Percentiles rank a stretch among this genome's conserved stretches.
These are phyloP conservation scores for Australoheros scitulus DNA, from an alignment of 2,113 vertebrate genomes.

Conservation along the genomic window DNA sequence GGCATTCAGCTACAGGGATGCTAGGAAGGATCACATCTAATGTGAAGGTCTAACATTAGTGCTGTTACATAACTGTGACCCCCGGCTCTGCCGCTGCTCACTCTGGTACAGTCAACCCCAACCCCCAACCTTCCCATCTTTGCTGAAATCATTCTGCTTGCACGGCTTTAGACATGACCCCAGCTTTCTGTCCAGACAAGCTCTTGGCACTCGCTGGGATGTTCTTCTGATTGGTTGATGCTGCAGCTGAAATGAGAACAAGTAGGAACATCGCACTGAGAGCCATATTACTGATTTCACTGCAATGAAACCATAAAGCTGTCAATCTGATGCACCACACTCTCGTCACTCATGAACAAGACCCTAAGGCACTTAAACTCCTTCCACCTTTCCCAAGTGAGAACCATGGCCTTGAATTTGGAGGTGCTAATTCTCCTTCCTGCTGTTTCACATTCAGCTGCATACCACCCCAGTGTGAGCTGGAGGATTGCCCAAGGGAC, in stretches of 20 bases:
- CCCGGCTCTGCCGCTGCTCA: conserved; percentile 48
- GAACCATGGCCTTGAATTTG: too few species aligned
- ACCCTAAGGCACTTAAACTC: too few species aligned
- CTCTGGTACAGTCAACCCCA: conserved; percentile 13
- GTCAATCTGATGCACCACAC: too few species aligned
- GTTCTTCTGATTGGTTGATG: conserved; percentile 40
- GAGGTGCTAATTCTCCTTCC: too few species aligned
- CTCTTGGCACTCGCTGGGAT: conserved; percentile 53
- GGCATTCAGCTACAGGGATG: conserved; percentile 47
- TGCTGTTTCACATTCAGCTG: too few species aligned
- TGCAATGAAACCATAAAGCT: neutral
- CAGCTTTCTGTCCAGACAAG: conserved; percentile 52
- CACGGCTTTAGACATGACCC: conserved; percentile 34
- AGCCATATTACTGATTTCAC: conserved; percentile 4
- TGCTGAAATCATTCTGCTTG: conserved; percentile 60
- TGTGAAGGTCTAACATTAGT: conserved; percentile 67
- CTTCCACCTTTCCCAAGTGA: too few species aligned
- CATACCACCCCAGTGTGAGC: too few species aligned
- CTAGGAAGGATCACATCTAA: conserved; percentile 45
- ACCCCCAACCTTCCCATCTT: conserved; percentile 18
- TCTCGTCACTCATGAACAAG: too few species aligned
- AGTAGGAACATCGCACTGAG: neutral
- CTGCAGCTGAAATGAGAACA: conserved; percentile 13
- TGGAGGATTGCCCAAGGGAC: too few species aligned
- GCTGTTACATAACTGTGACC: conserved; percentile 71